These are phyloP conservation scores for Tipula vernalis DNA, from an alignment of 2,888 invertebrate genomes.

Conservation along the genomic window DNA sequence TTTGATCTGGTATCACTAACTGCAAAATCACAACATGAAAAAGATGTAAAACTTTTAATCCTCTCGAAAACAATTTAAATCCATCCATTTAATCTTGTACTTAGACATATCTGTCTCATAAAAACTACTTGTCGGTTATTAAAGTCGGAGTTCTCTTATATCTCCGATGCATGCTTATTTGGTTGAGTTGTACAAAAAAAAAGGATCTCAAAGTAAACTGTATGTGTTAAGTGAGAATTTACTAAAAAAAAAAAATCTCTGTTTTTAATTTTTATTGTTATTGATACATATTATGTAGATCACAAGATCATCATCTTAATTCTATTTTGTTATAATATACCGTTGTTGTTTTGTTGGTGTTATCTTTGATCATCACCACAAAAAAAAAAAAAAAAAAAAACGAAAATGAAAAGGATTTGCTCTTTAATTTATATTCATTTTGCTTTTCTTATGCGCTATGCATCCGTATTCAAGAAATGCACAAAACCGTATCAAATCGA, in stretches of 20 bases:
- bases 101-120: neutral
- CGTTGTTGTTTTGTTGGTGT: neutral
- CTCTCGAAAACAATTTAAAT: conserved; percentile 4
- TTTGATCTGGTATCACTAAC: neutral
- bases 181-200: neutral
- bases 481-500: neutral
- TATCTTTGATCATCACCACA: neutral
- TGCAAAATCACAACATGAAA: neutral
- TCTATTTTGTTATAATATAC: neutral
- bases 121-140: neutral
- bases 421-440: neutral
- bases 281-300: neutral
- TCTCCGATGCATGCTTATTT: neutral
- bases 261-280: conserved; percentile 4
- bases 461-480: neutral
- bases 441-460: neutral
- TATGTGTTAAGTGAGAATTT: neutral
- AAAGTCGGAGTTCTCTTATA: neutral
- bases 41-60: neutral
- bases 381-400: no score
- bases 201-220: neutral
- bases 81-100: neutral
- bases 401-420: neutral
- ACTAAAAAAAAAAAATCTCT: neutral
- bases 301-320: neutral